These are phyloP conservation scores for Panagrolaimus sp. DNA, from an alignment of 1,140 invertebrate species.

Conservation along the genomic window DNA sequence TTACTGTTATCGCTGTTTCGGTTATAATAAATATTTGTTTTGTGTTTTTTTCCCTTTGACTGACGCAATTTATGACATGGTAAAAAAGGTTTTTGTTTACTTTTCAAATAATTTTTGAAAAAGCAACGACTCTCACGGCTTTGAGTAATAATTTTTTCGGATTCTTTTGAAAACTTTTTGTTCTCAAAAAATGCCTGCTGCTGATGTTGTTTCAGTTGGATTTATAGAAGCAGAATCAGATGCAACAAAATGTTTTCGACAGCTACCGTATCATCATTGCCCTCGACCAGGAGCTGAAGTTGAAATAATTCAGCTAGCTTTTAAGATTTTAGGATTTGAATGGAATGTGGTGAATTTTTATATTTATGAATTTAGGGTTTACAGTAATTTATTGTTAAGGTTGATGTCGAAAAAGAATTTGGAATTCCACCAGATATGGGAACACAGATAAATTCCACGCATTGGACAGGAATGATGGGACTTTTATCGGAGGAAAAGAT, in stretches of 20 bases:
- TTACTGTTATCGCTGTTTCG: too few species aligned
- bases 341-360: conserved; percentile 23
- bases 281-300: conserved; percentile 31
- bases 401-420: conserved; percentile 16
- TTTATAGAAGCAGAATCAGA: conserved; percentile 29
- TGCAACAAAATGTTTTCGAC: conserved; percentile 36
- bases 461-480: conserved; percentile 29
- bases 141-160: background rate
- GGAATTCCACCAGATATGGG: conserved; percentile 17
- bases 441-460: background rate
- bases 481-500: conserved; percentile 25
- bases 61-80: too few species aligned
- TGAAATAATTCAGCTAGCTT: conserved; percentile 30
- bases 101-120: too few species aligned
- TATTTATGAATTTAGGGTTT: background rate
- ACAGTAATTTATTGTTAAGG: conserved; percentile 8
- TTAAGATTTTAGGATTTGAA: conserved; percentile 32
- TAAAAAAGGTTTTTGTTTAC: too few species aligned
- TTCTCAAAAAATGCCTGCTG: background rate
- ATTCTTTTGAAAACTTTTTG: background rate
- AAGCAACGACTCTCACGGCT: too few species aligned
- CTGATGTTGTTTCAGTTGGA: conserved; percentile 24
- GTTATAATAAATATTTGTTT: too few species aligned
- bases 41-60: too few species aligned
- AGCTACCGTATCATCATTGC: conserved; percentile 24